Percentiles rank a stretch among this genome's conserved stretches.
These are phyloP conservation scores for Pao palembangensis DNA, from an alignment of 2,113 vertebrate genomes.

Conservation along the genomic window DNA sequence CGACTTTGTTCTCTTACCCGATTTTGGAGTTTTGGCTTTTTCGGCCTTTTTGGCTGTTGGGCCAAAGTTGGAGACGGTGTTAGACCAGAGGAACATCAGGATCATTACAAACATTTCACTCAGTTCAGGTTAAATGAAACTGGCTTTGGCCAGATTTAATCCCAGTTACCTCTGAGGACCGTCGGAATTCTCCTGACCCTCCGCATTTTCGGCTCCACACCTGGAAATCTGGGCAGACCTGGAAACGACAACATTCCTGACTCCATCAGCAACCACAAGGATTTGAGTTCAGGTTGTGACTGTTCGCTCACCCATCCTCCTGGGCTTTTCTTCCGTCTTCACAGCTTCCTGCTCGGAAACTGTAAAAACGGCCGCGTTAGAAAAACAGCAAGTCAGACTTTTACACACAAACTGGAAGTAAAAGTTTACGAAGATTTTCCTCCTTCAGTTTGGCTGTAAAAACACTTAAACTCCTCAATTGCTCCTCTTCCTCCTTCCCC, in stretches of 20 bases:
- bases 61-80: background rate
- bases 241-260: background rate
- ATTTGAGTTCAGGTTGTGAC: too few relatives aligned
- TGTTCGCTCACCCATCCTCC: constrained; percentile 35
- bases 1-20: constrained; percentile 23
- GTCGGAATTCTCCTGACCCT: constrained; percentile 20
- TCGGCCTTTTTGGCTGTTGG: constrained; percentile 39
- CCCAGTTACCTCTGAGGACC: constrained; percentile 35
- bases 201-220: constrained; percentile 17
- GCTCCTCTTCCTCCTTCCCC: too few relatives aligned
- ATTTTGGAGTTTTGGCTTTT: constrained; percentile 38
- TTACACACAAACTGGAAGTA: background rate
- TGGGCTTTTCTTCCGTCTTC: constrained; percentile 31
- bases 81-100: too few relatives aligned
- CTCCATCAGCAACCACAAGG: background rate
- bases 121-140: background rate
- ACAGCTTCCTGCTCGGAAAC: constrained; percentile 33
- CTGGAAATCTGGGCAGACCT: constrained; percentile 54
- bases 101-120: too few relatives aligned
- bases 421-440: background rate
- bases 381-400: background rate
- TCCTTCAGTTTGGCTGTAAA: too few relatives aligned
- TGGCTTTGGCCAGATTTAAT: background rate
- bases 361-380: background rate
- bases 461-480: too few relatives aligned